Evolutionary conservation across 2,113 vertebrate genomes (phyloP), one percentile per base, ranked within the genome.

Genomic region (Caretta caretta): DNA sequence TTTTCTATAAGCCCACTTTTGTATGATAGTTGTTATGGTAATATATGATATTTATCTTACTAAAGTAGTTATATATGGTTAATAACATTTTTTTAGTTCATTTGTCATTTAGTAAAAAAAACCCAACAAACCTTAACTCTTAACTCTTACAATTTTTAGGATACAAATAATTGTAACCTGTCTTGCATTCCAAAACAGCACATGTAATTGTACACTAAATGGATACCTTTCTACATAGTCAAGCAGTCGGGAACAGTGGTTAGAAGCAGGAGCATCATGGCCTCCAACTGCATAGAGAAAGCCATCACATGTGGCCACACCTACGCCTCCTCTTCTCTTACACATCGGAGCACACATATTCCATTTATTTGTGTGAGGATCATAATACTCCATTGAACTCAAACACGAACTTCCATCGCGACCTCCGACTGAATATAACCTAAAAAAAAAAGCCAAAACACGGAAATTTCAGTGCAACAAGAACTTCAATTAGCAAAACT

Each of bases 341-440:
- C 98, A 99, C 98, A 99, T 98, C 4, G 98, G 98, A 83, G 98
- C 98, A 89, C 98, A 98, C 98, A 98, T 98, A 78, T 97, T 98
- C 98, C 98, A 99, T 59, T 98, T 98, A 86, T 99, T 98, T 90
- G 98, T 98, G 29, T 99, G 98, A 92, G 98, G 98, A 86, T 99
- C 98, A 82, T 98, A 99, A 93, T 98, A 98, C 53, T 99, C 98
- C 98, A 99, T 98, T 59, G 98, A 99, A 96, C 98, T 98, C 96
- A 99, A 97, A 88, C 98, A 99, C 0, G 98, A 99, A 87, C 98
- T 98, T 94, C 98, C 98, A 92, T 99, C 98, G 48, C 98, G 98
- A 78, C 98, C 98, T 54, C 98, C 98, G 89, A 98, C 98, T n/a
- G 98, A 98, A 94, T 98, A 99, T 76, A 99, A 94, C 91, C 98